phyloP scores from a whole-genome alignment of 2,113 vertebrate species.

The Paratilapia polleni region DNA sequence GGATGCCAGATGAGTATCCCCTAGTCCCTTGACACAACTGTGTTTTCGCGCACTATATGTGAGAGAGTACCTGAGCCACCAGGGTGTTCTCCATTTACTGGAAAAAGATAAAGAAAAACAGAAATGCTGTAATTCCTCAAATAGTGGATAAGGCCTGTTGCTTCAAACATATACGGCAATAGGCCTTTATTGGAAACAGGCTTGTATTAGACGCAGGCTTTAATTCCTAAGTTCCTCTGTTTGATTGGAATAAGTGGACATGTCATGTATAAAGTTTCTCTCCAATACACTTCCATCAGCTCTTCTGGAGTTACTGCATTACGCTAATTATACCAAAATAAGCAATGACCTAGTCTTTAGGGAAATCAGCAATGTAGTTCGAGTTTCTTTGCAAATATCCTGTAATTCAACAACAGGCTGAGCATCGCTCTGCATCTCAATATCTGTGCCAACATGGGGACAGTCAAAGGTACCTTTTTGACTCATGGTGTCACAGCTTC shows the following conservation, averaged over 20 bases:
- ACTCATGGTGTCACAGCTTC: not conserved
- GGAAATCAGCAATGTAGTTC: not conserved
- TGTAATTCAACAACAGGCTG: not conserved
- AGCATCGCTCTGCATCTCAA: not conserved
- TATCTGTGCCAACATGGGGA: not conserved
- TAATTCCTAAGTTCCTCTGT: not conserved
- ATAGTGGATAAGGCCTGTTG: not conserved
- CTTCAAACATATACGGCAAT: not conserved
- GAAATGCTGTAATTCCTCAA: not conserved
- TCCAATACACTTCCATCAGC: not conserved
- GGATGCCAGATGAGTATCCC: conserved; percentile 71
- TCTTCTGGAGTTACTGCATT: not conserved
- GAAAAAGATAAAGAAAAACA: not conserved
- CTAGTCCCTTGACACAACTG: conserved; percentile 7
- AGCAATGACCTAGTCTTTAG: not conserved
- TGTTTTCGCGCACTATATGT: not conserved
- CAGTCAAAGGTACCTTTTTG: not conserved
- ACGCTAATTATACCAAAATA: not conserved
- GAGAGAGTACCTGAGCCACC: not conserved
- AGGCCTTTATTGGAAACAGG: not conserved
- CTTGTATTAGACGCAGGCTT: not conserved
- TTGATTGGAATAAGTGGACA: no score
- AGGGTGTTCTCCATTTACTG: not conserved
- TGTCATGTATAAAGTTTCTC: not conserved
- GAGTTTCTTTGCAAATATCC: not conserved